Evolutionary conservation across 2,888 invertebrate genomes (phyloP).

Genomic region (Oxytorus armatus): DNA sequence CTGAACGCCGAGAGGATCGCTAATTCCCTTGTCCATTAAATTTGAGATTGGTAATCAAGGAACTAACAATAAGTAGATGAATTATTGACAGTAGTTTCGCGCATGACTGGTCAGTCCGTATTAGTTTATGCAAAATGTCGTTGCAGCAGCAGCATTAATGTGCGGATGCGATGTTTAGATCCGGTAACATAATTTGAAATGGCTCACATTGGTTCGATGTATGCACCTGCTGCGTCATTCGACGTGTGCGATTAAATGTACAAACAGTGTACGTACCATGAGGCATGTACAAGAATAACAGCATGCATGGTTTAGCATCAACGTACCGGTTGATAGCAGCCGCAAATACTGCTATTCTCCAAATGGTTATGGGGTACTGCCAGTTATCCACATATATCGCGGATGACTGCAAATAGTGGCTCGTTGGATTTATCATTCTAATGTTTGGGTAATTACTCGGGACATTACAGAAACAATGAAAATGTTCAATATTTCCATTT

Average conservation of each 20-base stretch:
- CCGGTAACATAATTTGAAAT: constrained; percentile 53
- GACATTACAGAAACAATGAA: not conserved
- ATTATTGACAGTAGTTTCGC: constrained; percentile 46
- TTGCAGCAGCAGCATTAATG: constrained; percentile 47
- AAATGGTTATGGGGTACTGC: constrained; percentile 46
- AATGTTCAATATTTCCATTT: not conserved
- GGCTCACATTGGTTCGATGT: constrained; percentile 17
- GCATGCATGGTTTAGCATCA: constrained; percentile 51
- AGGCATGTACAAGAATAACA: constrained; percentile 29
- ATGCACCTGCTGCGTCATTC: constrained; percentile 14
- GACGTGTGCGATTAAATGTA: constrained; percentile 38
- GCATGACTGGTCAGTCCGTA: constrained; percentile 47
- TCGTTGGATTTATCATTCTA: not conserved
- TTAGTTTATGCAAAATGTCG: constrained; percentile 57
- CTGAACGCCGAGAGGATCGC: not conserved
- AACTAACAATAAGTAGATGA: constrained; percentile 32
- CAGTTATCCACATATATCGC: constrained; percentile 40
- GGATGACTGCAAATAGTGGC: constrained; percentile 17
- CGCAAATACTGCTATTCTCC: constrained; percentile 32
- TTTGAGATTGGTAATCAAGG: constrained; percentile 44
- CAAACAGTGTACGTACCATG: constrained; percentile 3
- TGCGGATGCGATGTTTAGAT: constrained; percentile 56
- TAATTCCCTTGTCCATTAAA: constrained; percentile 13
- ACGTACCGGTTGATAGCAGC: constrained; percentile 26
- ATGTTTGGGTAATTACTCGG: not conserved